Base-by-base conservation (phyloP, 2,113 vertebrate species). In the Campylorhamphus procurvoides region DNA sequence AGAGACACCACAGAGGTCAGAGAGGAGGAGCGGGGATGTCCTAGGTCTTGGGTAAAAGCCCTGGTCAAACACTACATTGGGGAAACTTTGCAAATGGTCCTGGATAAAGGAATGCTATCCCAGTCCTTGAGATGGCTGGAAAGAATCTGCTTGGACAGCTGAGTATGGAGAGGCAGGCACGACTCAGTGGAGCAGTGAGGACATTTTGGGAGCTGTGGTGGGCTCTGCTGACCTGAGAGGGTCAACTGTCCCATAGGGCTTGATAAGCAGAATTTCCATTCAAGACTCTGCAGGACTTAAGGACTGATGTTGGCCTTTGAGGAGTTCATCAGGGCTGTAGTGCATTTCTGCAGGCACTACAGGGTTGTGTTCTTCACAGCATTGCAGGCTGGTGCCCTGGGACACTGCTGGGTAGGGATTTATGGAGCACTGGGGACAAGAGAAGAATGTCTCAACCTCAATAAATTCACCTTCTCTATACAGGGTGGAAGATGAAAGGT, bases 41-140 rank as follows among this genome's bases (percentile, higher is more conserved):
- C 18, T 42, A 52, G n/a, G 24, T 49, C 52, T 60, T 74, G 27
- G 56, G 39, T 6, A 28, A 46, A 76, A 75, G 31, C 10, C 44
- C 10, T 1, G 1, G 33, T 88, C 47, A 71, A 71, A 66, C 20
- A 72, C 8, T 14, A 69, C n/a, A 9, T 84, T 16, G 18, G 59
- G 55, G 25, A 69, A 69, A 44, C 64, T 42, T 60, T 72, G 69
- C n/a, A 58, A 12, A 25, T 37, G 17, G 46, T 18, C 20, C 27
- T 89, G 55, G 25, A 7, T n/a, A 58, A 91, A 53, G 73, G 60
- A 76, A 91, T 53, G 35, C 4, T n/a, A 53, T 40, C 63, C 50
- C 55, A 46, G 40, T 29, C 68, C 40, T 81, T 0, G 0, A 58
- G 46, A 40, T 0, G 4, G 22, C 1, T 7, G 50, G 55, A 39